Evolutionary conservation across 1,140 invertebrate genomes (phyloP).

Genomic region (Portunus trituberculatus): DNA sequence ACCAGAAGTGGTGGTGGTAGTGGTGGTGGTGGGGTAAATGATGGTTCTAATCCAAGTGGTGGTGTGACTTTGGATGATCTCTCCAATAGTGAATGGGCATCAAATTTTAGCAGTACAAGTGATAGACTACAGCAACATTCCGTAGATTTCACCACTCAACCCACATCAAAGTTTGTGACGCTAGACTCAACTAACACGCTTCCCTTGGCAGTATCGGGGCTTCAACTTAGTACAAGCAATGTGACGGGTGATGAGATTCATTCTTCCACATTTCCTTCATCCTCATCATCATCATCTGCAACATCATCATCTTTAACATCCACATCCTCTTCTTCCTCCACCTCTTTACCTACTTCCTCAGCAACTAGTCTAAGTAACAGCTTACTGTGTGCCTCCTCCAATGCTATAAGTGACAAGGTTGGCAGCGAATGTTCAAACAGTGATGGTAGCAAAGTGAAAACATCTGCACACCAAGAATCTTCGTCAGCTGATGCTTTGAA

Average conservation of each 20-base stretch:
- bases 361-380: slow-evolving; percentile 77
- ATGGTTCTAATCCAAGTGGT: slow-evolving; percentile 64
- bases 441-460: slow-evolving; percentile 66
- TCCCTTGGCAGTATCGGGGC: slow-evolving; percentile 75
- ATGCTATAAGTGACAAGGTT: slow-evolving; percentile 64
- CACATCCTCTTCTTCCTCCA: slow-evolving; percentile 56
- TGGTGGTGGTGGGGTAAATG: slow-evolving; percentile 45
- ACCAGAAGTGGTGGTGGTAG: slow-evolving; percentile 59
- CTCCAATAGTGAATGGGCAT: slow-evolving; percentile 71
- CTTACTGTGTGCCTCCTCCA: slow-evolving; percentile 74
- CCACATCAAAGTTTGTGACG: slow-evolving; percentile 72
- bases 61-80: slow-evolving; percentile 71
- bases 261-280: slow-evolving; percentile 70
- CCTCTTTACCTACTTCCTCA: slow-evolving; percentile 66
- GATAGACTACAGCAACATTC: slow-evolving; percentile 69
- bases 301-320: slow-evolving; percentile 59
- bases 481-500: slow-evolving; percentile 67
- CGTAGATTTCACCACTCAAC: slow-evolving; percentile 73
- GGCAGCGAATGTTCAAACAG: slow-evolving; percentile 74
- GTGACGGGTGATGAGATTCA: slow-evolving; percentile 75
- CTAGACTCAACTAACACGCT: slow-evolving; percentile 73
- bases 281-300: slow-evolving; percentile 53
- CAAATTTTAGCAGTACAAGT: slow-evolving; percentile 74
- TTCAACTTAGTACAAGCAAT: slow-evolving; percentile 76
- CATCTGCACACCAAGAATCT: slow-evolving; percentile 64